Evolutionary conservation across 2,113 vertebrate species (phyloP).

Genomic region (Stercorarius parasiticus): DNA sequence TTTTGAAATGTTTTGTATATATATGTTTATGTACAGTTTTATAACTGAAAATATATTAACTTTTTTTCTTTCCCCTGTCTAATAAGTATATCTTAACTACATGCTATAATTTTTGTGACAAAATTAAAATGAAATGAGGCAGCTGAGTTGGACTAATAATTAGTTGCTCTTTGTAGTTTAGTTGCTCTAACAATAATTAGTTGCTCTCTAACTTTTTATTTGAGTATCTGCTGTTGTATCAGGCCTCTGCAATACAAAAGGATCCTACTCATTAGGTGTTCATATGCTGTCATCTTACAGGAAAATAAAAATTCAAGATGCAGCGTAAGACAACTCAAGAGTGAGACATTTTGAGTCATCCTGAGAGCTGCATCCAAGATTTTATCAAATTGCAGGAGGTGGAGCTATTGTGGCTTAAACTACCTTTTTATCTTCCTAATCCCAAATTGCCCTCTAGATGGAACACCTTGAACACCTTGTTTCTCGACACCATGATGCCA

Average conservation of each 20-base stretch:
- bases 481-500: background rate
- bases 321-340: background rate
- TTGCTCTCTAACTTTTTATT: background rate
- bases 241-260: background rate
- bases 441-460: background rate
- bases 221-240: background rate
- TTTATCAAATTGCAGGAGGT: constrained; percentile 32
- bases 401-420: background rate
- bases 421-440: background rate
- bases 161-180: background rate
- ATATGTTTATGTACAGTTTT: background rate
- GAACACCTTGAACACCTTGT: background rate
- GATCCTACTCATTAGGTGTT: background rate
- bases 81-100: background rate
- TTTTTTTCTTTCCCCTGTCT: background rate
- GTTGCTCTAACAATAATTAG: background rate
- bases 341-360: constrained; percentile 37
- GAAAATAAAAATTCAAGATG: background rate
- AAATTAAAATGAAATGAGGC: background rate
- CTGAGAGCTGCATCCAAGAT: constrained; percentile 3
- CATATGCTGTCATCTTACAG: background rate
- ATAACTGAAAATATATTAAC: background rate
- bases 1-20: background rate
- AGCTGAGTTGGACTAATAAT: background rate
- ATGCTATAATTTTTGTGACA: background rate